Conservation (phyloP, 2,888 invertebrate species). For the Rhamphomyia laevipes region DNA sequence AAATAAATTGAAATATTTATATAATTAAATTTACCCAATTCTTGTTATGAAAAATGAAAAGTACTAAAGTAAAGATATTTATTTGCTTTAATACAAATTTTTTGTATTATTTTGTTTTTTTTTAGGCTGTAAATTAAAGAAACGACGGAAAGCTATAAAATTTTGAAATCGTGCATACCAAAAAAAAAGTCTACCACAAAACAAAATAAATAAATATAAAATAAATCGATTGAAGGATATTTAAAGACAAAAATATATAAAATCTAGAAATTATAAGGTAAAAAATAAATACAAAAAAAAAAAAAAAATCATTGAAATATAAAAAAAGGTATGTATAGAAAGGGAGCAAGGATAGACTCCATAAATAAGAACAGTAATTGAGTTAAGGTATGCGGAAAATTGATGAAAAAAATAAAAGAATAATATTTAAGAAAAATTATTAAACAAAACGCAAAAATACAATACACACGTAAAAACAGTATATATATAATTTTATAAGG, state of each 20-base stretch:
- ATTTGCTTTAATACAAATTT: not conserved
- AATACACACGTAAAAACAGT: no score
- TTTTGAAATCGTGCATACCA: not conserved
- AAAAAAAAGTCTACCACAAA: not conserved
- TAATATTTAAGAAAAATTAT: no score
- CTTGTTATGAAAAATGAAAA: not conserved
- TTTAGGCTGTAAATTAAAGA: not conserved
- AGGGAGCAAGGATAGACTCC: not conserved
- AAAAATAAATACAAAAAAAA: not conserved
- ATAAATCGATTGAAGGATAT: not conserved
- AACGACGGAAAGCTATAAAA: not conserved
- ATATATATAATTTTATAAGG: no score
- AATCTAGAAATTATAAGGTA: not conserved
- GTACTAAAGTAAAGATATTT: not conserved
- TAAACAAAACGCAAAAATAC: no score
- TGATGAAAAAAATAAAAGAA: not conserved
- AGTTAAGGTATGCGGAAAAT: slow-evolving; percentile 1
- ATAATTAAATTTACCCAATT: no score
- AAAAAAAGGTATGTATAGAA: not conserved
- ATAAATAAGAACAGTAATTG: not conserved
- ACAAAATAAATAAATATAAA: not conserved
- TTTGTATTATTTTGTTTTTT: no score
- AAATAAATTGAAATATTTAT: no score
- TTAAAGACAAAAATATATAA: not conserved
- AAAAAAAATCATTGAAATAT: not conserved